Base-by-base conservation (phyloP, 2,797 vertebrate genomes). In the Bradypodion ventrale region DNA sequence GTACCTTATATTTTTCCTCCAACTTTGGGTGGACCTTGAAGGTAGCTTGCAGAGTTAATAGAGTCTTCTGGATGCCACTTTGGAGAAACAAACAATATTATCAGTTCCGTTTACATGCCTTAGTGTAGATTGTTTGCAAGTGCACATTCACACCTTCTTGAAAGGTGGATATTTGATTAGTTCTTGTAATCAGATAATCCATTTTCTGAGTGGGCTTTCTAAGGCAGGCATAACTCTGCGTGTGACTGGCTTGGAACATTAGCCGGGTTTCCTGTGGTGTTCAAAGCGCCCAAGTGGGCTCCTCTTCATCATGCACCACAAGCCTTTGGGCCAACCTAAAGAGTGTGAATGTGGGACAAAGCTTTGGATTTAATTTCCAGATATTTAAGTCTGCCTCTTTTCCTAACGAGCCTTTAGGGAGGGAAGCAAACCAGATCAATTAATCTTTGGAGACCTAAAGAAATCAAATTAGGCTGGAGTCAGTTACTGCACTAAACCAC, bases 401-500 rank as follows among this genome's bases (percentile, higher is more conserved):
- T 92, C 94, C 95, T 95, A 96, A 96, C 95, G 93, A 96, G 96
- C 95, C 96, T 96, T 96, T 95, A 91, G 96, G 97, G 97, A 98
- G 96, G 96, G 97, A 98, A 97, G 97, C 97, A 98, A 97, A 98
- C 98, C 97, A 97, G 97, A 98, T 99, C 97, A 98, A 99, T 99
- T 98, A 98, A 98, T 99, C 98, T 98, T 98, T 95, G 94, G 97
- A 97, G 97, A 98, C 97, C 97, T 96, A 94, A 97, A 97, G 96
- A 98, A 98, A 99, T 99, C 96, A 94, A 97, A 99, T 99, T 98
- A 99, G 98, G 97, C 98, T 98, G 98, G 98, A 99, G 98, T 99
- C 98, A 97, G 97, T 97, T 97, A 98, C 97, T 97, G 98, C 97
- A 98, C 98, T 98, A 98, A 99, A 98, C 97, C 97, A 96, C 97